phyloP scores from a whole-genome alignment of 2,113 vertebrate genomes.

The Corydoras sp. region DNA sequence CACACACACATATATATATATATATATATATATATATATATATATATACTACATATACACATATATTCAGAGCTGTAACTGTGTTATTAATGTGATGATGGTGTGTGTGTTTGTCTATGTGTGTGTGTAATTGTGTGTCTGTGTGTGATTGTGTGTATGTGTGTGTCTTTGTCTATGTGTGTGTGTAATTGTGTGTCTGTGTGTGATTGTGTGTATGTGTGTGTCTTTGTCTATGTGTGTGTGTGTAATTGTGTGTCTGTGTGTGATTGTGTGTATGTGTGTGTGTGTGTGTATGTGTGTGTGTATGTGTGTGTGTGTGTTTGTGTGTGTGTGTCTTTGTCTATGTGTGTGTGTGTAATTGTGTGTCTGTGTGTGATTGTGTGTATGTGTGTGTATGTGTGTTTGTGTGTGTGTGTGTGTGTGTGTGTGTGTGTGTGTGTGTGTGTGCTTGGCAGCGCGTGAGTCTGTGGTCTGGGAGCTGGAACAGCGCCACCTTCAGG shows the following conservation, averaged over 20 bases:
- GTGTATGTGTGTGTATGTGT: not conserved
- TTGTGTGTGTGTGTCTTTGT: not conserved
- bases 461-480: constrained; percentile 62
- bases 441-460: constrained; percentile 47
- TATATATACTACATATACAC: no score
- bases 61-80: no score
- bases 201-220: no score
- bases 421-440: not conserved
- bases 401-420: not conserved
- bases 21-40: no score
- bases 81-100: no score
- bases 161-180: no score
- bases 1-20: no score
- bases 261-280: not conserved
- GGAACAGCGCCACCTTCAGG: constrained; percentile 65
- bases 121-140: not conserved
- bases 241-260: no score
- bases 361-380: not conserved
- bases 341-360: not conserved
- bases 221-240: not conserved
- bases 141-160: not conserved
- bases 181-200: not conserved
- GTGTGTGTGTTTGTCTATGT: not conserved
- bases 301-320: not conserved
- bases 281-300: no score